Evolutionary conservation across 2,888 invertebrate species (phyloP).

Genomic region (Cheilosia vernalis): DNA sequence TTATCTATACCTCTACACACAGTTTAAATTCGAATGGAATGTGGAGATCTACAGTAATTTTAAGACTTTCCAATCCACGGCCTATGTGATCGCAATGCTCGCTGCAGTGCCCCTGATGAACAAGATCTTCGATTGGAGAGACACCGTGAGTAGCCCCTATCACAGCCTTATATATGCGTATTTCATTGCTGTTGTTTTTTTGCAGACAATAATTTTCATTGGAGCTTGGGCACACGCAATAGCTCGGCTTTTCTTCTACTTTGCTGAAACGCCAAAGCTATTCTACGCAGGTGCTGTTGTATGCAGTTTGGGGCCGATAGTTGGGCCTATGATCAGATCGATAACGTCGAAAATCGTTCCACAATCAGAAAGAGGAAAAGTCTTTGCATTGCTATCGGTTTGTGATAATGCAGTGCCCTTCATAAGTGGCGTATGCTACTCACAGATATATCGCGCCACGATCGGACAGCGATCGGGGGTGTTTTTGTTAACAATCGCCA

Average conservation of each 20-base stretch:
- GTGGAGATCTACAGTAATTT: conserved; percentile 88
- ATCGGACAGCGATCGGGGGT: conserved; percentile 86
- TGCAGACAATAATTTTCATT: conserved; percentile 87
- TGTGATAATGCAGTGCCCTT: conserved; percentile 92
- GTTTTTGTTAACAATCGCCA: conserved; percentile 89
- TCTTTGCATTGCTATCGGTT: conserved; percentile 90
- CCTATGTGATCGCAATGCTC: conserved; percentile 89
- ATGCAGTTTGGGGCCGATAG: conserved; percentile 90
- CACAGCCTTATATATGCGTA: too few species aligned
- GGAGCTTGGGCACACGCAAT: conserved; percentile 88
- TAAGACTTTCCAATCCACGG: conserved; percentile 88
- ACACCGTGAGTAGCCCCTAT: conserved; percentile 84
- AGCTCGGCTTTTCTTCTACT: conserved; percentile 88
- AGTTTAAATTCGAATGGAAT: conserved; percentile 89
- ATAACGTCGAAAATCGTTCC: conserved; percentile 92
- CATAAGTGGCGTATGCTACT: conserved; percentile 89
- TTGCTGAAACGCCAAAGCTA: conserved; percentile 84
- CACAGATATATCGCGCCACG: conserved; percentile 88
- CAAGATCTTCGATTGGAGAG: conserved; percentile 87
- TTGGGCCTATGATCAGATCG: conserved; percentile 91
- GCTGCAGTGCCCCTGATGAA: conserved; percentile 89
- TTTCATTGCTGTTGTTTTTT: conserved; percentile 4
- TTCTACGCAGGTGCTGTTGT: conserved; percentile 90
- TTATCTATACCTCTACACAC: conserved; percentile 90
- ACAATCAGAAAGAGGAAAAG: conserved; percentile 90